Conservation (phyloP, 2,113 vertebrate genomes). For the Nestor notabilis region DNA sequence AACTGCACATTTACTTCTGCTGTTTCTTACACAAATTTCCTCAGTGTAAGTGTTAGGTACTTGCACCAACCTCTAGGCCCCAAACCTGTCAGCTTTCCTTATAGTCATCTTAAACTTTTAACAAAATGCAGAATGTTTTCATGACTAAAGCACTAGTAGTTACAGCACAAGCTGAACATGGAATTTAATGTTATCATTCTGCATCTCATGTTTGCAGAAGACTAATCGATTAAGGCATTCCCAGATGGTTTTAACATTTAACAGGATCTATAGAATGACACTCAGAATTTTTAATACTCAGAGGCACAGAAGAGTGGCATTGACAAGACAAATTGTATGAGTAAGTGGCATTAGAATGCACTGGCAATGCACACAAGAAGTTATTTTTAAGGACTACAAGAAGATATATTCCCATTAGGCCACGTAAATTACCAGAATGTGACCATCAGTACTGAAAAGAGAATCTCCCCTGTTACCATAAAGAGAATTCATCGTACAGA, state of each 20-base stretch:
- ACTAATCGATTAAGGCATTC: constrained; percentile 4
- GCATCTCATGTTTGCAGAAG: neutral
- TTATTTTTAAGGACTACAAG: neutral
- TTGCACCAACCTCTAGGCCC: neutral
- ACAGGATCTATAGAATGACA: neutral
- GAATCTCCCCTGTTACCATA: neutral
- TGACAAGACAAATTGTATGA: neutral
- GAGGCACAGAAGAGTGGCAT: neutral
- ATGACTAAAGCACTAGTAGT: neutral
- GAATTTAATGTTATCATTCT: neutral
- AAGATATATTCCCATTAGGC: constrained; percentile 20
- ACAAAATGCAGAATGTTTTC: neutral
- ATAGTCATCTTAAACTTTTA: neutral
- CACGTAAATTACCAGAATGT: constrained; percentile 12
- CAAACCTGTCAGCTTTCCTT: neutral
- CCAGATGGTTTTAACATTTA: constrained; percentile 1
- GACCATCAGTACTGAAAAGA: constrained; percentile 19
- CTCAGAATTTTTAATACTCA: constrained; percentile 12
- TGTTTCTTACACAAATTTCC: neutral
- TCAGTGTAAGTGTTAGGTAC: neutral
- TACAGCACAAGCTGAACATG: neutral
- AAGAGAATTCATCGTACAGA: neutral
- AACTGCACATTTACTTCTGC: neutral
- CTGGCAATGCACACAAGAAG: neutral
- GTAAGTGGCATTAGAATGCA: neutral